phyloP scores from a whole-genome alignment of 2,113 vertebrate species.

The Macrotus californicus region DNA sequence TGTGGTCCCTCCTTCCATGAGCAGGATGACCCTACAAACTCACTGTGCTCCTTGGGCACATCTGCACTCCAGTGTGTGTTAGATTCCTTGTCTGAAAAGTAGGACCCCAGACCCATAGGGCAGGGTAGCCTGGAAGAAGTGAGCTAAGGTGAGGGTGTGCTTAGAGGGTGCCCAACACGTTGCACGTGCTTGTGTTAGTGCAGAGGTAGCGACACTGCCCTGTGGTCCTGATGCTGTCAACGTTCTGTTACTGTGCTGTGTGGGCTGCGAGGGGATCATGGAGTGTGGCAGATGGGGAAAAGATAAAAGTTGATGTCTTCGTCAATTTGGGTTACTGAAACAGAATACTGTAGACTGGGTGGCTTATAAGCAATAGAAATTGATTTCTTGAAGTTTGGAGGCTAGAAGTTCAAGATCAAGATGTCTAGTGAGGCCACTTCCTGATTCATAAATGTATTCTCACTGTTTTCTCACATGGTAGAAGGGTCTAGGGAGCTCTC shows the following conservation, averaged over 20 bases:
- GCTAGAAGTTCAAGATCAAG: neutral
- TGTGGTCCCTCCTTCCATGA: neutral
- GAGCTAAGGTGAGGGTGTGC: neutral
- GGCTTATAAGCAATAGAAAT: neutral
- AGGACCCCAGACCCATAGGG: neutral
- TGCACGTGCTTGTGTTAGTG: neutral
- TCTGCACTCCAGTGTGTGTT: neutral
- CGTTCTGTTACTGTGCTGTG: accelerated
- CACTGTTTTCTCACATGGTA: neutral
- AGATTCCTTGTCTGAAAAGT: neutral
- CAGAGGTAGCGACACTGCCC: too few species aligned
- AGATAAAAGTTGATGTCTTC: neutral
- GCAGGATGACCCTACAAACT: neutral
- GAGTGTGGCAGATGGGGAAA: neutral
- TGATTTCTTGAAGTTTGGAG: neutral
- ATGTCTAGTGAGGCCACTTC: neutral
- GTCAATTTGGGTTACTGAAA: neutral
- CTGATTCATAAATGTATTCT: neutral
- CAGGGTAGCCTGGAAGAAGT: neutral
- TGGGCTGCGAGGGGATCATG: neutral
- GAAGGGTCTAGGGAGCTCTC: neutral
- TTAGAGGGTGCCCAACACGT: accelerated
- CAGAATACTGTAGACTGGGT: neutral
- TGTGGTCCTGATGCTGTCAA: neutral
- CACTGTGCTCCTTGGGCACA: neutral